Evolutionary conservation across 1,140 invertebrate species (phyloP), one percentile per base, ranked within the genome.

Genomic region (Idris sp.): DNA sequence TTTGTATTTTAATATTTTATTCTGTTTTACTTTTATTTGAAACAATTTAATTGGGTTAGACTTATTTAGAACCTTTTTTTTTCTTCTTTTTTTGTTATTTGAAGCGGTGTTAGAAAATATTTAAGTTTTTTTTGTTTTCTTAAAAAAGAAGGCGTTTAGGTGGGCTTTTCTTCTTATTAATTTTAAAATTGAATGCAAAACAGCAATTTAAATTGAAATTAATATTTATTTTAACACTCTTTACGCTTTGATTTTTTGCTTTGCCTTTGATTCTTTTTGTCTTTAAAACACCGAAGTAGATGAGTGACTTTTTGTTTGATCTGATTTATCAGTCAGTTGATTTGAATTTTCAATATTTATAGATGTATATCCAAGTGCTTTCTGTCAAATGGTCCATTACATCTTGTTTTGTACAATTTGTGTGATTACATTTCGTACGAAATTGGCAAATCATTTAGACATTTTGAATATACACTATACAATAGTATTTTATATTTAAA

Each of bases 401-500:
- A 10, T 43, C 35, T 33, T 43, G 35, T 15, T 41, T 54, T 18
- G 11, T 38, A 16, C 11, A 11, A 28, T 15, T 13, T 25, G 26
- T 56, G 22, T 15, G 9, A 59, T 25, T 19, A 31, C 16, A 31
- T 46, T 59, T 59, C 54, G 41, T 59, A 59, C 41, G 54, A 59
- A 59, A 59, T 59, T 59, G 54, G 54, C 41, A 59, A 59, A 46
- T 44, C 46, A 18, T 30, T 22, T 22, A 22, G 19, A 4, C 3
- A 28, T 44, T 26, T n/a, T n/a, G n/a, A n/a, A n/a, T n/a, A n/a
- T n/a, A n/a, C n/a, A n/a, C n/a, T n/a, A n/a, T n/a, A n/a, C n/a
- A n/a, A n/a, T n/a, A n/a, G n/a, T n/a, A n/a, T n/a, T n/a, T n/a
- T n/a, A n/a, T n/a, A n/a, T n/a, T n/a, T n/a, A n/a, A n/a, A n/a